Percentiles rank a stretch among this genome's conserved stretches.
phyloP scores from a whole-genome alignment of 2,113 vertebrate species.

The Cichladusa arquata region DNA sequence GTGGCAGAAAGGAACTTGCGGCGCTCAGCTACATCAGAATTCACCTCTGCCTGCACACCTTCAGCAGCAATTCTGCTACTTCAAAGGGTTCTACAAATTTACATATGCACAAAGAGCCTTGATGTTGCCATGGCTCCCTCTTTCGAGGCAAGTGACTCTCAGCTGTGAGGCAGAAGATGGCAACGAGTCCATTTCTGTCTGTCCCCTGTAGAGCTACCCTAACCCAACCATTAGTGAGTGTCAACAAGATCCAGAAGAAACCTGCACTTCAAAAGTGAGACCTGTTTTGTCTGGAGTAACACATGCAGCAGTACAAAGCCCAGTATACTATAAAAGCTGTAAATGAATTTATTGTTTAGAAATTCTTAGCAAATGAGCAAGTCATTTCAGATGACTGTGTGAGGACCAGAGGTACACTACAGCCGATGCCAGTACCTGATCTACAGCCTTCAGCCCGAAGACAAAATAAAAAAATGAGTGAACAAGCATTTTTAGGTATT shows the following conservation, averaged over 20 bases:
- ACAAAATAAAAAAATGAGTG: not conserved
- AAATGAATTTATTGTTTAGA: not conserved
- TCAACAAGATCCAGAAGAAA: not conserved
- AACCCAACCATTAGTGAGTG: not conserved
- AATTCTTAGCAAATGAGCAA: not conserved
- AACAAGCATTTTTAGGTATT: not conserved
- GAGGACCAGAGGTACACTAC: not conserved
- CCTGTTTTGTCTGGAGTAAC: not conserved
- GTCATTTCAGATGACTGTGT: not conserved
- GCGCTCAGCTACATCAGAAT: not conserved
- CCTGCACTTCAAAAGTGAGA: not conserved
- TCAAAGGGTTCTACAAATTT: not conserved
- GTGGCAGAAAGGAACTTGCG: not conserved
- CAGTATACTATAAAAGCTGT: not conserved
- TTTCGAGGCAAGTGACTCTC: not conserved
- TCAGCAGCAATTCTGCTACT: not conserved
- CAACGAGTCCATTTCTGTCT: not conserved
- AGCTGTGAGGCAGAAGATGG: not conserved
- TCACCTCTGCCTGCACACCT: not conserved
- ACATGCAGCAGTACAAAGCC: not conserved
- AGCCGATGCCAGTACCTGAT: not conserved
- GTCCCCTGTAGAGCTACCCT: not conserved
- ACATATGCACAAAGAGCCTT: not conserved
- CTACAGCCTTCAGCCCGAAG: not conserved
- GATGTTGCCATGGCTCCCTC: not conserved